These are phyloP conservation scores for Sebastiscus tertius DNA, from an alignment of 2,797 vertebrate species.

Conservation along the genomic window DNA sequence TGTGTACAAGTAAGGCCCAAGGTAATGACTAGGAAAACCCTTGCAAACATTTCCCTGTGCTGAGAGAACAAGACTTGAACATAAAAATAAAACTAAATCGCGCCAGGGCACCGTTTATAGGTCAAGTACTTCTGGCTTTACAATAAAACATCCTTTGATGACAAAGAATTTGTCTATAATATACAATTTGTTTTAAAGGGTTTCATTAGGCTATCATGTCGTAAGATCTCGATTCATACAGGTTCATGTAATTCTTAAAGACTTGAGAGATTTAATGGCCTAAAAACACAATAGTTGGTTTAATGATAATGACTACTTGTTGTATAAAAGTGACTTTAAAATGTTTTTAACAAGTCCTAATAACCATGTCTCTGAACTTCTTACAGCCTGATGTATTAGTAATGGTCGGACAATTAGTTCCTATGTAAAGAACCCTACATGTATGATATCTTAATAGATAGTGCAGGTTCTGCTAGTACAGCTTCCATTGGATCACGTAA, in stretches of 20 bases:
- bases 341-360: slow-evolving; percentile 1
- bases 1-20: neutral
- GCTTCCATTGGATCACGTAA: slow-evolving; percentile 47
- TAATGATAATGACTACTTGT: slow-evolving; percentile 6
- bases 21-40: neutral
- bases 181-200: neutral
- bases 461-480: slow-evolving; percentile 1
- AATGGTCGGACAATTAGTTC: neutral
- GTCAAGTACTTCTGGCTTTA: too few relatives aligned
- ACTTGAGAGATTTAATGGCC: neutral
- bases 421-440: slow-evolving; percentile 8
- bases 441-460: slow-evolving; percentile 54
- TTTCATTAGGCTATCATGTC: neutral
- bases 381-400: neutral
- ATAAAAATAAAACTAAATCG: neutral
- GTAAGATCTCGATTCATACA: neutral
- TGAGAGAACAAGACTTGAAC: neutral
- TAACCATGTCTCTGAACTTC: slow-evolving; percentile 8
- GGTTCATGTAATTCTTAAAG: neutral
- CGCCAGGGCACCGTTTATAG: neutral
- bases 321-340: neutral
- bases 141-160: too few relatives aligned
- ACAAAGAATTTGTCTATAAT: too few relatives aligned
- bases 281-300: neutral
- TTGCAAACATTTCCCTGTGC: neutral